phyloP scores from a whole-genome alignment of 2,888 invertebrate species.

The Ectemnius continuus region DNA sequence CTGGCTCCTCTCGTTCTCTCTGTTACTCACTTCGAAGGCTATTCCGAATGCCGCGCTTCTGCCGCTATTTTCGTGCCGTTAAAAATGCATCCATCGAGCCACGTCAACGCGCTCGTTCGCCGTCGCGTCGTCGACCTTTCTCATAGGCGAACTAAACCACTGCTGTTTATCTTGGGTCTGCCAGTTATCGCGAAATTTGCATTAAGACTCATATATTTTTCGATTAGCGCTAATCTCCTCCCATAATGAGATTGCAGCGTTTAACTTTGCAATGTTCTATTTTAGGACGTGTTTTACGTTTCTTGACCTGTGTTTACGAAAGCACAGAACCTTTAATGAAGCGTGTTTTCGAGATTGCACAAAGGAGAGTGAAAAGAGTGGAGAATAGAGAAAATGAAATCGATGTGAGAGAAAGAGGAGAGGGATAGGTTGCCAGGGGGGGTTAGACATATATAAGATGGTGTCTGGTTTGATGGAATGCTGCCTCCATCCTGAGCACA shows the following conservation, averaged over 20 bases:
- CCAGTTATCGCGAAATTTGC: constrained; percentile 5
- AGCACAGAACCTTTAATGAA: too few relatives aligned
- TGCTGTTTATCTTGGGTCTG: background rate
- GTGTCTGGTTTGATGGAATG: constrained; percentile 78
- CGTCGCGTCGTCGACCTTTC: constrained; percentile 58
- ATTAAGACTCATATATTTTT: too few relatives aligned
- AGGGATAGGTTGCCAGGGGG: constrained; percentile 66
- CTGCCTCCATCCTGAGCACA: constrained; percentile 68
- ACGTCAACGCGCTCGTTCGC: constrained; percentile 69
- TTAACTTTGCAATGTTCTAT: too few relatives aligned
- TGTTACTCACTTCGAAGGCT: constrained; percentile 53
- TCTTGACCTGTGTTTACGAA: too few relatives aligned
- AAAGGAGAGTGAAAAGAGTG: background rate
- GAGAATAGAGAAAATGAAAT: constrained; percentile 16
- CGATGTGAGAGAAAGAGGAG: constrained; percentile 16
- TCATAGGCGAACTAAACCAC: constrained; percentile 26
- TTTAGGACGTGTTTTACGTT: too few relatives aligned
- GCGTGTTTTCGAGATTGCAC: background rate
- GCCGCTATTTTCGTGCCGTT: constrained; percentile 75
- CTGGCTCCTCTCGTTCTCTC: constrained; percentile 26
- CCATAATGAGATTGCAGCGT: too few relatives aligned
- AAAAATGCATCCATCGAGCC: constrained; percentile 75
- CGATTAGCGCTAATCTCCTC: too few relatives aligned
- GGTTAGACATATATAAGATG: constrained; percentile 74
- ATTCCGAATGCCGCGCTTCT: constrained; percentile 58